Evolutionary conservation across 2,888 invertebrate genomes (phyloP).

Genomic region (Volucella zonaria): DNA sequence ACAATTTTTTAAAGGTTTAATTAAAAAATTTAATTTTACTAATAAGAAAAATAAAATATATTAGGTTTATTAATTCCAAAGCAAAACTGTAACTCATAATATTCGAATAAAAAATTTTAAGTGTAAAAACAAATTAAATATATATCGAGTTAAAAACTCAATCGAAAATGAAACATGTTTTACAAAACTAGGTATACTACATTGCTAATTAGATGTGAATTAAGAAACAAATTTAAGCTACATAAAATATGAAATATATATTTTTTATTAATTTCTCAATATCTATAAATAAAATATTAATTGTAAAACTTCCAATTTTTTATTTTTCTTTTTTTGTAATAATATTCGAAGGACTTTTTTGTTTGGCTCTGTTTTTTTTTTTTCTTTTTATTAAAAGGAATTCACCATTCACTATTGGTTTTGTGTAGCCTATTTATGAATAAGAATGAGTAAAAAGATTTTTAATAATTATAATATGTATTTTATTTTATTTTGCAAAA

Average conservation of each 20-base stretch:
- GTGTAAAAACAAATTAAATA: conserved; percentile 53
- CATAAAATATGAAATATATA: conserved; percentile 23
- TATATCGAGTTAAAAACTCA: conserved; percentile 69
- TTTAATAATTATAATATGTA: too few species aligned
- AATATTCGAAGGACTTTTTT: neutral
- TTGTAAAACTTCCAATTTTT: neutral
- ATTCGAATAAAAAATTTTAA: conserved; percentile 36
- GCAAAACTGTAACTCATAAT: conserved; percentile 13
- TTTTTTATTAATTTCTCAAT: conserved; percentile 50
- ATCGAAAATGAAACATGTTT: conserved; percentile 28
- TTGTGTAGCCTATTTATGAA: conserved; percentile 36
- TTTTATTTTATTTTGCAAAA: conserved; percentile 31
- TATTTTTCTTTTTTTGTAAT: too few species aligned
- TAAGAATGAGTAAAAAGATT: neutral
- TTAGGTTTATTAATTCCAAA: conserved; percentile 14
- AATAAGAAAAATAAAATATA: neutral
- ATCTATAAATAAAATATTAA: conserved; percentile 17
- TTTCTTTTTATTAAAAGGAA: conserved; percentile 14
- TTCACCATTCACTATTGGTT: conserved; percentile 45
- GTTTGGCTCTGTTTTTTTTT: neutral
- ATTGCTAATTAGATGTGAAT: conserved; percentile 72
- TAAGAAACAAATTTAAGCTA: conserved; percentile 33
- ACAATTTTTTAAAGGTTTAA: conserved; percentile 2
- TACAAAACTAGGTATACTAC: conserved; percentile 53
- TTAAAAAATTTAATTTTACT: conserved; percentile 11